These are phyloP conservation scores for Pteropus rufus DNA, from an alignment of 2,797 vertebrate species.

Conservation along the genomic window DNA sequence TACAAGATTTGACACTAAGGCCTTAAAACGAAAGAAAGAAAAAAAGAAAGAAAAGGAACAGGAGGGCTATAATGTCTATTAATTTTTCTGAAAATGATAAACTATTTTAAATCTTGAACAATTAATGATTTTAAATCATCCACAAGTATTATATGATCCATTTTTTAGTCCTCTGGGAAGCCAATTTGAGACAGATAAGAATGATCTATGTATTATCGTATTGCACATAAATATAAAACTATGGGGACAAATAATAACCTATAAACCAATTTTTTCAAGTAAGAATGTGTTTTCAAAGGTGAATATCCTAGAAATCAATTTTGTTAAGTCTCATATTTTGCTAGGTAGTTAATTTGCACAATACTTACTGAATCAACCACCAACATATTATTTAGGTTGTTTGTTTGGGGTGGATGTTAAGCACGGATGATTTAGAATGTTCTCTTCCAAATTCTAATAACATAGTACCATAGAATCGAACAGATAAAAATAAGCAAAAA, in stretches of 20 bases:
- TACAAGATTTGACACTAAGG: constrained; percentile 72
- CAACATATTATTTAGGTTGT: neutral
- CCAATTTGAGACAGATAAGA: neutral
- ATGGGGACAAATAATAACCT: neutral
- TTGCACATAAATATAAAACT: neutral
- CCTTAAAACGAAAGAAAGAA: constrained; percentile 64
- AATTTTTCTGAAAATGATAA: neutral
- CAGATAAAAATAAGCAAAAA: neutral
- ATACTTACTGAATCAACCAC: neutral
- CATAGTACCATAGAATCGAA: neutral
- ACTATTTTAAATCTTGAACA: neutral
- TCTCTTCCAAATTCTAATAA: neutral
- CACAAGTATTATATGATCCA: neutral
- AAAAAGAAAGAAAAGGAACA: neutral
- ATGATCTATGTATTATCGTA: neutral
- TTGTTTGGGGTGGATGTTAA: neutral
- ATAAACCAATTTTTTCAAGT: neutral
- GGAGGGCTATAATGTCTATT: neutral
- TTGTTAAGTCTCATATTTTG: neutral
- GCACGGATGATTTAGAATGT: neutral
- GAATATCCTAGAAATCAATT: neutral
- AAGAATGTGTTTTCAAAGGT: neutral
- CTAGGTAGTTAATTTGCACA: neutral
- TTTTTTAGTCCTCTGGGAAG: neutral
- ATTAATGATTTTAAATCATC: neutral